Evolutionary conservation across 2,113 vertebrate genomes (phyloP), one percentile per base, ranked within the genome.

Genomic region (Toxotes jaculatrix): DNA sequence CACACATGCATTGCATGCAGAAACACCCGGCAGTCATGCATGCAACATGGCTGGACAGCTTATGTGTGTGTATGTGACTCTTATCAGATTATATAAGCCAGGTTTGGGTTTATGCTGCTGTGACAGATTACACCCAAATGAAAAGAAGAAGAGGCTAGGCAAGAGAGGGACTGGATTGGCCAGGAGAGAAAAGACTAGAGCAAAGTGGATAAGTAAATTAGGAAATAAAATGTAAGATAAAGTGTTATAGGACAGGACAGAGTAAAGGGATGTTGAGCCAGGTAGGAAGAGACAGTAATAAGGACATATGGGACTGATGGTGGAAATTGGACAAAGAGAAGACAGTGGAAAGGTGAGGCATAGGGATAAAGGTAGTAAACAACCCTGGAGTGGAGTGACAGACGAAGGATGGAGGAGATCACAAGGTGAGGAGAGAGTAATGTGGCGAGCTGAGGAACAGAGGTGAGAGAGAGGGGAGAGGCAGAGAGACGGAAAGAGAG

Each of bases 11-110:
- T 65, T 10, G 81, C 85, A 87, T 88, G 80, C 27, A 6, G 36
- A 45, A 73, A 31, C 53, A 14, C 7, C 51, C 73, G 4, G 53
- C 87, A 82, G 72, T 71, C 86, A 86, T 85, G 90, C 82, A 85
- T 85, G 80, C 76, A 79, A 79, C 11, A 6, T 45, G 59, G 57
- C 56, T 53, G 75, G 80, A 72, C 77, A 83, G 81, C 67, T 68
- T 86, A 23, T 36, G 2, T 77, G 21, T 74, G 45, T 57, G 63
- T 79, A 34, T 76, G 49, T 38, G 60, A 71, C 66, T 80, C 59
- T 81, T 76, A 91, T 82, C 83, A 89, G 89, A 92, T 93, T 91
- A 93, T 81, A 75, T 90, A 86, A 90, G 0, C 8, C 64, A 84
- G 70, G 90, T 90, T 91, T 74, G 67, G 85, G 73, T 87, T 90